Conservation (phyloP, 2,797 vertebrate genomes). For the Sebastes paucispinis region DNA sequence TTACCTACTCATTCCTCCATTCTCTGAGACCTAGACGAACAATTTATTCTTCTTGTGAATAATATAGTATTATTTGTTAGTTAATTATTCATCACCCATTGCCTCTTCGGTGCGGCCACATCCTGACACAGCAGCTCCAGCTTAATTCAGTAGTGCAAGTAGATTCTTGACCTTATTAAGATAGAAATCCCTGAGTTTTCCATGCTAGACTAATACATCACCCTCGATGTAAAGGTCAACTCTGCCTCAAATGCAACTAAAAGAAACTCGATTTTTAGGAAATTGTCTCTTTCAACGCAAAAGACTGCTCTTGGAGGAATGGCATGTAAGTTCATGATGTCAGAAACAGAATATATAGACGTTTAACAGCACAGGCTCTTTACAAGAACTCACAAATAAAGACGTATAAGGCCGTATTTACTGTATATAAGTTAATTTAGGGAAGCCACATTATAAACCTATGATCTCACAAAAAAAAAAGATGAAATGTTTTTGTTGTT, state of each 20-base stretch:
- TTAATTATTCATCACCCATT: not conserved
- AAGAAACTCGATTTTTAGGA: not conserved
- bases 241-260: not conserved
- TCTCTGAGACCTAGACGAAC: not conserved
- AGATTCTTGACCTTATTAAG: constrained; percentile 30
- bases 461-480: not conserved
- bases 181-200: constrained; percentile 17
- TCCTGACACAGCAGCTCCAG: not conserved
- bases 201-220: not conserved
- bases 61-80: not conserved
- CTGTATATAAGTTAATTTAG: not conserved
- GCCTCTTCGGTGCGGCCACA: not conserved
- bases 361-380: not conserved
- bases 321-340: not conserved
- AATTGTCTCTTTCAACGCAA: not conserved
- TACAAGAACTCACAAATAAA: not conserved
- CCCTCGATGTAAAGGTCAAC: constrained; percentile 34
- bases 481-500: not conserved
- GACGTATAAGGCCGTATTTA: not conserved
- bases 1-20: not conserved
- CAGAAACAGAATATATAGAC: not conserved
- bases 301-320: not conserved
- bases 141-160: constrained; percentile 29
- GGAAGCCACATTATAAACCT: not conserved
- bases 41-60: not conserved